Conservation (phyloP, 2,113 vertebrate genomes). For the Alligator sinensis region DNA sequence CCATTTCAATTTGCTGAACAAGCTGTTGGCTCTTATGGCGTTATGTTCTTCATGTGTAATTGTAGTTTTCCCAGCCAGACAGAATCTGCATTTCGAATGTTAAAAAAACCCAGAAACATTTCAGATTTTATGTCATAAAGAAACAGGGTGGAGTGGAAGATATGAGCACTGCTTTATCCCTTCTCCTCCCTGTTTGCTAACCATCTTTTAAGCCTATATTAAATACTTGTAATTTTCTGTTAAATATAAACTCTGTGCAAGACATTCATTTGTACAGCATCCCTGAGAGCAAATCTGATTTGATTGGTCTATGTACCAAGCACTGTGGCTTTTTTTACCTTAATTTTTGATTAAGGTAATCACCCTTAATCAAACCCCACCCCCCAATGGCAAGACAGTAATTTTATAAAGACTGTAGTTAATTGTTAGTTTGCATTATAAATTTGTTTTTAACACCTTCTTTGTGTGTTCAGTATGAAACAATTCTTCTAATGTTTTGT, state of each 20-base stretch:
- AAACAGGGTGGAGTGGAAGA: background rate
- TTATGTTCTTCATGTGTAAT: background rate
- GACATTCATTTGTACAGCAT: background rate
- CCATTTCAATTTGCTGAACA: background rate
- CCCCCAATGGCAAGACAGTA: too few relatives aligned
- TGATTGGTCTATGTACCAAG: background rate
- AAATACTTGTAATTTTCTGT: background rate
- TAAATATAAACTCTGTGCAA: background rate
- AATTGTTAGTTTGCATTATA: background rate
- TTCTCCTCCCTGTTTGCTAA: background rate
- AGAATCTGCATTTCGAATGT: background rate
- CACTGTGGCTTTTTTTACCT: too few relatives aligned
- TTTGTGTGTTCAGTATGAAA: background rate
- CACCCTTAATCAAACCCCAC: too few relatives aligned
- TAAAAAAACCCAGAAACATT: background rate
- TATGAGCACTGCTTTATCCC: background rate
- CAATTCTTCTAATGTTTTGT: background rate
- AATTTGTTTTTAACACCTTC: background rate
- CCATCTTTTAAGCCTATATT: background rate
- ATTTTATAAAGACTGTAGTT: background rate
- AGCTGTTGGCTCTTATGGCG: background rate
- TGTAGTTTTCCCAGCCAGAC: background rate
- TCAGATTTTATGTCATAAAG: background rate
- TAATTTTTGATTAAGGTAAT: too few relatives aligned
- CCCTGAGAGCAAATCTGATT: background rate